phyloP scores from a whole-genome alignment of 2,888 invertebrate genomes.

The Andrena haemorrhoa region DNA sequence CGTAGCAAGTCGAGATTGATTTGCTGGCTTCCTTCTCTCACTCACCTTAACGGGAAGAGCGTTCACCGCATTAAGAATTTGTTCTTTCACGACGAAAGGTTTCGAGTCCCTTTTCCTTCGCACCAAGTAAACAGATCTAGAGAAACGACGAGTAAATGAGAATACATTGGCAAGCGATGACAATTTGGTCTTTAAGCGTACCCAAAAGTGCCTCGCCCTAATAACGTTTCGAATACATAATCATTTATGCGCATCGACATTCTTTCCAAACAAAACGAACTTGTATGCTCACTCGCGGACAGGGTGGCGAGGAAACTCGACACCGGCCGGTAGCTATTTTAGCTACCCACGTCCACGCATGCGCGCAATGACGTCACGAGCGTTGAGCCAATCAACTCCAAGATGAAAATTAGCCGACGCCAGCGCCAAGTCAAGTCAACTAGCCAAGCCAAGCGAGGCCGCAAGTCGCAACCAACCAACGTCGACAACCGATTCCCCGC shows the following conservation, averaged over 20 bases:
- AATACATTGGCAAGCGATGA: background rate
- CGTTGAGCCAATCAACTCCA: too few relatives aligned
- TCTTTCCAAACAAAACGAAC: background rate
- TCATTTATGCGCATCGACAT: conserved; percentile 54
- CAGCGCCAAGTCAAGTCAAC: too few relatives aligned
- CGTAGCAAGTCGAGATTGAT: background rate
- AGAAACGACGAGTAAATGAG: conserved; percentile 25
- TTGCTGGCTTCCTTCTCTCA: too few relatives aligned
- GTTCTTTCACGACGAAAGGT: conserved; percentile 78
- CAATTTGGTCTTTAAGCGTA: conserved; percentile 44
- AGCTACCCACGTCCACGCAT: too few relatives aligned
- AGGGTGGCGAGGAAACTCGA: too few relatives aligned
- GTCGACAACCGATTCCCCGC: too few relatives aligned
- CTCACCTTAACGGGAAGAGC: conserved; percentile 63
- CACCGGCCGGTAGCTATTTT: too few relatives aligned
- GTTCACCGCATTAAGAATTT: conserved; percentile 66
- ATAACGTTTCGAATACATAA: conserved; percentile 69
- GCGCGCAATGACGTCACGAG: too few relatives aligned
- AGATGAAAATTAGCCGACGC: too few relatives aligned
- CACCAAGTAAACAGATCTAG: conserved; percentile 77
- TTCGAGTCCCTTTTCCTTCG: conserved; percentile 75
- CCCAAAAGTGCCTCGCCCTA: conserved; percentile 79
- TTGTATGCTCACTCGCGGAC: background rate
- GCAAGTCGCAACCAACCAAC: too few relatives aligned
- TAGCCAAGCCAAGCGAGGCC: too few relatives aligned